phyloP scores from a whole-genome alignment of 2,797 vertebrate species.

The Vireo griseus region DNA sequence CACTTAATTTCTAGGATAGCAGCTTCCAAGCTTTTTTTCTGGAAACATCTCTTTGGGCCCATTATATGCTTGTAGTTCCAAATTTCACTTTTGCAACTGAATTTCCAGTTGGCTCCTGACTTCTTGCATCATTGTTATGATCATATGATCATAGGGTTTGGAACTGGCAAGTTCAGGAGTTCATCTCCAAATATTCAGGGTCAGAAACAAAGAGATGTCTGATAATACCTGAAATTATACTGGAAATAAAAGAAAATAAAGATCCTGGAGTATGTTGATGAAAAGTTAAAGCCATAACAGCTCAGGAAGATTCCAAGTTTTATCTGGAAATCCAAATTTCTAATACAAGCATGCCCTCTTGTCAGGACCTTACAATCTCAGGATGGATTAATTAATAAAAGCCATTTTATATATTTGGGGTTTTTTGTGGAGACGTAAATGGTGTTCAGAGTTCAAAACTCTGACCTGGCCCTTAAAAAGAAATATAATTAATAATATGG shows the following conservation, averaged over 20 bases:
- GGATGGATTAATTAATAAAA: not conserved
- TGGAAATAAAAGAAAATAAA: not conserved
- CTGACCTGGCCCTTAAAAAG: not conserved
- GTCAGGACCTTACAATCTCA: not conserved
- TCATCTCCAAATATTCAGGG: not conserved
- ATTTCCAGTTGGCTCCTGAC: not conserved
- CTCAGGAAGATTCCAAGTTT: not conserved
- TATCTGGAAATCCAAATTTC: not conserved
- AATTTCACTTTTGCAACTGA: not conserved
- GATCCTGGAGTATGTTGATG: not conserved
- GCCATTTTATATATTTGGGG: not conserved
- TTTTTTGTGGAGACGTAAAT: not conserved
- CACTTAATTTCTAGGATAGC: not conserved
- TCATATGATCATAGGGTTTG: not conserved
- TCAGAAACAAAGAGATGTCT: slow-evolving; percentile 10
- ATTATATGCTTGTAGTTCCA: not conserved
- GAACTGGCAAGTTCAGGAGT: not conserved
- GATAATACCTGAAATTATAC: not conserved
- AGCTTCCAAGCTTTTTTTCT: not conserved
- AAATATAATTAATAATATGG: not conserved
- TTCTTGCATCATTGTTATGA: not conserved
- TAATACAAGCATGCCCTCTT: not conserved
- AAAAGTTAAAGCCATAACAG: not conserved
- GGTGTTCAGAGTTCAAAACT: not conserved
- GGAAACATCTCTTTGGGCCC: not conserved